phyloP scores from a whole-genome alignment of 2,113 vertebrate species.

The Leiothrix lutea region DNA sequence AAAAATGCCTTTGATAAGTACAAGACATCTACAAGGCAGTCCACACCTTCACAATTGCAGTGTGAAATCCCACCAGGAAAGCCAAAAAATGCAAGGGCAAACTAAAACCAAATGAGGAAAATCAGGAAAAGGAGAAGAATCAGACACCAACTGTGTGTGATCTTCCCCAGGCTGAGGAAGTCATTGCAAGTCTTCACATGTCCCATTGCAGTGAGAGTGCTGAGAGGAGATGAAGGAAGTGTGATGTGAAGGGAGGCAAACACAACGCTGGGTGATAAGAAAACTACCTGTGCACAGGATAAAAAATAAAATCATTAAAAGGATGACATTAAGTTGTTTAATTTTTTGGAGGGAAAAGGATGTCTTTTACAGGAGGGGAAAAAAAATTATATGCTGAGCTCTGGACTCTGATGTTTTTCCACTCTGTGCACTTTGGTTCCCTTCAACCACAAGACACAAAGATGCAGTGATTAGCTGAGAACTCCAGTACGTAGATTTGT shows the following conservation, averaged over 20 bases:
- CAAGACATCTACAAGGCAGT: too few species aligned
- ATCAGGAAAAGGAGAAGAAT: not conserved
- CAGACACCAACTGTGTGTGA: not conserved
- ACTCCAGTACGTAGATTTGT: conserved; percentile 63
- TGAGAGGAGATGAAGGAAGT: not conserved
- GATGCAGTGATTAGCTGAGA: conserved; percentile 72
- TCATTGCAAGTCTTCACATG: conserved; percentile 4
- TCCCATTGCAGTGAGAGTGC: not conserved
- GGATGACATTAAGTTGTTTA: not conserved
- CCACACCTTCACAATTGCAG: not conserved
- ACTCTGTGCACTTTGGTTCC: conserved; percentile 46
- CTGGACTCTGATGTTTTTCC: conserved; percentile 4
- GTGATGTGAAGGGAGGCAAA: not conserved
- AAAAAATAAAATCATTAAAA: not conserved
- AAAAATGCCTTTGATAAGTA: not conserved
- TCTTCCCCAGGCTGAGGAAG: not conserved
- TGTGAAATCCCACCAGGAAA: not conserved
- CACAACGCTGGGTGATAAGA: not conserved
- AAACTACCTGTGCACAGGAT: not conserved
- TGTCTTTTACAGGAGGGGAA: not conserved
- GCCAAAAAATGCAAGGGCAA: not conserved
- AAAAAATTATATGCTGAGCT: not conserved
- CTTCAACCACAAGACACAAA: conserved; percentile 48
- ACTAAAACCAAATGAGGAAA: not conserved
- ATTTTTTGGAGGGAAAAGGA: not conserved